Evolutionary conservation across 1,140 invertebrate genomes (phyloP), one percentile per base, ranked within the genome.

Genomic region (Dinothrombium tinctorium): DNA sequence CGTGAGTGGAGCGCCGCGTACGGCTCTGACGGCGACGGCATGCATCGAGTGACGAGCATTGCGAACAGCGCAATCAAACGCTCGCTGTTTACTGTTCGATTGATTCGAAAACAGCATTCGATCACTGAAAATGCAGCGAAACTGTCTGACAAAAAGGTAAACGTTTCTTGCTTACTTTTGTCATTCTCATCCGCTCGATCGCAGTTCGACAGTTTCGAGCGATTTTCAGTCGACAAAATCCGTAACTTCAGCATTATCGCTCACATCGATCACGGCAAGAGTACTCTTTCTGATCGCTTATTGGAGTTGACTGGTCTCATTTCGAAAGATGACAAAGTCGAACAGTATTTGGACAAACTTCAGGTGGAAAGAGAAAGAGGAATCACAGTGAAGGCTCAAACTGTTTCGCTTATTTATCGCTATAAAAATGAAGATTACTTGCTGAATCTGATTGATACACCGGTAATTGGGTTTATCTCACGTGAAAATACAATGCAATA

Each of bases 361-460:
- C 66, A 77, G 61, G 87, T 96, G 3, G 92, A 98, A 62, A 67
- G 73, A 51, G 87, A 96, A 58, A 66, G 82, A 54, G 90, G 92
- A 4, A 98, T 98, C 15, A 98, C 92, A 15, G 89, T 98, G 0
- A 98, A 98, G 63, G 90, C 92, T 11, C 87, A 95, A 53, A 89
- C 86, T 15, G 87, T 76, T 12, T 86, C 86, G 1, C 62, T 98
- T 37, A 68, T 79, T 46, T 82, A 94, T 49, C 48, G 57, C 22
- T 51, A 60, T 46, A 49, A 60, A 26, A 59, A 54, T 15, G 22
- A 58, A 41, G 54, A 66, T 28, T 90, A 89, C 63, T 59, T 95
- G n/a, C 62, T 96, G 1, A 98, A 96, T 62, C 65, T 96, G 3
- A 94, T 96, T 47, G 92, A 98, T 59, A 98, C 90, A 15, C 33